These are phyloP conservation scores for Gila orcuttii DNA, from an alignment of 2,113 vertebrate species.

Conservation along the genomic window DNA sequence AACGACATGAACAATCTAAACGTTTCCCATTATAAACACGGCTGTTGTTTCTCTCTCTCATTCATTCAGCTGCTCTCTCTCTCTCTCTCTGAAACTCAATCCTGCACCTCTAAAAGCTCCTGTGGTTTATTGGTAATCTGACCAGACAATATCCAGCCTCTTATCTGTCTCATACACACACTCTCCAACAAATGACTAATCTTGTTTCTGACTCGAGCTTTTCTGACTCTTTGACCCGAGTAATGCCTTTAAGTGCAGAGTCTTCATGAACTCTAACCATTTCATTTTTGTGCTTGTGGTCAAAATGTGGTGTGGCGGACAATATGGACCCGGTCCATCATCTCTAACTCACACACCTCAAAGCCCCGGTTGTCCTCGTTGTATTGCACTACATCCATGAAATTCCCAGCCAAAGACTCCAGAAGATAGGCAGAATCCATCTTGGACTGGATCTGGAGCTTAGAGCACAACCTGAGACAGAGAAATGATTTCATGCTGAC, in stretches of 20 bases:
- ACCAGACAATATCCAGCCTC: constrained; percentile 61
- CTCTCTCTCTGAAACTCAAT: constrained; percentile 23
- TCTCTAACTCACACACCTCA: constrained; percentile 66
- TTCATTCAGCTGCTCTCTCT: neutral
- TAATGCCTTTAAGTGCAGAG: neutral
- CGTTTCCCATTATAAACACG: neutral
- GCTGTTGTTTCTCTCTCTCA: neutral
- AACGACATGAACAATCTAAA: neutral
- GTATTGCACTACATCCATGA: constrained; percentile 73
- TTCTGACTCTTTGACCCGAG: neutral
- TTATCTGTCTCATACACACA: constrained; percentile 26
- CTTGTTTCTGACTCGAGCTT: neutral
- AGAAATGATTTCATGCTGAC: neutral
- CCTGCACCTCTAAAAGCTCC: constrained; percentile 62
- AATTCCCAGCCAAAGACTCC: constrained; percentile 72
- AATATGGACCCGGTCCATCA: too few relatives aligned
- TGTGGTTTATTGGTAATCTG: constrained; percentile 75
- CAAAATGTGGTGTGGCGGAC: neutral
- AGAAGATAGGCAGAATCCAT: constrained; percentile 69
- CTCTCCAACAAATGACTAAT: constrained; percentile 47
- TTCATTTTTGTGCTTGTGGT: neutral
- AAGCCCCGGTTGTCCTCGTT: constrained; percentile 72
- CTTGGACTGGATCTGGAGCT: constrained; percentile 65
- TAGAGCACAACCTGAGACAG: constrained; percentile 70
- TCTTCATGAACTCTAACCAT: neutral